These are phyloP conservation scores for Poeciliopsis presidionis DNA, from an alignment of 2,797 vertebrate species.

Conservation along the genomic window DNA sequence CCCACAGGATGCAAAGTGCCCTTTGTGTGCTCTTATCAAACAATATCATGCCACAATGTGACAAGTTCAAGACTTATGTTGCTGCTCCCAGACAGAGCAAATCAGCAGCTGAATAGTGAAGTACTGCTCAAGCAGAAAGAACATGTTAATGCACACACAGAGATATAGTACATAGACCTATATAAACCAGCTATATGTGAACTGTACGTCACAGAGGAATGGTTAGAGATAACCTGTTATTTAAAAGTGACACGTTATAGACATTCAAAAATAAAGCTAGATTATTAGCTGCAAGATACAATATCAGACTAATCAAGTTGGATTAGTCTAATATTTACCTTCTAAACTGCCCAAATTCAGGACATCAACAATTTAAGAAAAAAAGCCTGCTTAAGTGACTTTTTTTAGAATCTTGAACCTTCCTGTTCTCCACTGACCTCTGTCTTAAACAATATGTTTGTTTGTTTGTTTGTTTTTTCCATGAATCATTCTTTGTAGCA, in stretches of 20 bases:
- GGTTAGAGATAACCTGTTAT: not conserved
- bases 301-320: not conserved
- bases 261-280: not conserved
- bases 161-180: not conserved
- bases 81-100: conserved; percentile 48
- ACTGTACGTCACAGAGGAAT: not conserved
- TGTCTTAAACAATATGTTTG: no score
- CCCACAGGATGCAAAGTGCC: conserved; percentile 38
- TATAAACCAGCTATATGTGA: not conserved
- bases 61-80: conserved; percentile 53
- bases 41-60: conserved; percentile 37
- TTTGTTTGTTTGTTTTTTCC: no score
- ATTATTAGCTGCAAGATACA: not conserved
- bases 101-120: conserved; percentile 42
- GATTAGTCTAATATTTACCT: not conserved
- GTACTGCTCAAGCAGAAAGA: conserved; percentile 37
- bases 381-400: not conserved
- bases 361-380: not conserved
- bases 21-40: conserved; percentile 55
- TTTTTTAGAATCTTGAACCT: not conserved
- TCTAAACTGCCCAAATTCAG: not conserved
- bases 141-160: not conserved
- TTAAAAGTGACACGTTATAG: not conserved
- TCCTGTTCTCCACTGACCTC: not conserved
- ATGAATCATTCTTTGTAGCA: not conserved